Evolutionary conservation across 2,888 invertebrate genomes (phyloP).

Genomic region (Apamea anceps): DNA sequence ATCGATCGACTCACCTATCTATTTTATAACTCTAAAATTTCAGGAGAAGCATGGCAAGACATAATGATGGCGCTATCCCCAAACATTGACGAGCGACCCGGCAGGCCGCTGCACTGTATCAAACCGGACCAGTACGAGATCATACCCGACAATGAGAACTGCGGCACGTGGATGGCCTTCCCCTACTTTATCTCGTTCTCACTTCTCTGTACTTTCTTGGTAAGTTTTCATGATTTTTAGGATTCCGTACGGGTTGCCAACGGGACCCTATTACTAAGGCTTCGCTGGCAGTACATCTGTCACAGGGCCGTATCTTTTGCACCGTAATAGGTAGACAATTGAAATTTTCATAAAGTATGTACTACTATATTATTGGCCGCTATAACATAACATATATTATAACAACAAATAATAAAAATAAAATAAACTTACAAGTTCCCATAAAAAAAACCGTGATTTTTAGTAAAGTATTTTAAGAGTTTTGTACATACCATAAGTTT

Average conservation of each 20-base stretch:
- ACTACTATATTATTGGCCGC: background rate
- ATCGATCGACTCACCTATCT: background rate
- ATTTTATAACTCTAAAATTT: background rate
- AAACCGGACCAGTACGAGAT: slow-evolving; percentile 87
- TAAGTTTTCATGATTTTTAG: slow-evolving; percentile 82
- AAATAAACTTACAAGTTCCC: background rate
- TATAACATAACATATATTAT: too few species aligned
- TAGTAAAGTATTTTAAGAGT: background rate
- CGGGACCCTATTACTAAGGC: background rate
- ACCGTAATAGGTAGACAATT: background rate
- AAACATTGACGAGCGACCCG: slow-evolving; percentile 77
- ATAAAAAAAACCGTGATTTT: background rate
- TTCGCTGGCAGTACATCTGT: background rate
- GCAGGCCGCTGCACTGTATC: slow-evolving; percentile 92
- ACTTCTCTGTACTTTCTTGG: slow-evolving; percentile 99
- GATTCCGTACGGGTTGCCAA: background rate
- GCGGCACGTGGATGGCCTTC: slow-evolving; percentile 98
- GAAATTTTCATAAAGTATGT: background rate
- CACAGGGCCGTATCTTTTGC: background rate
- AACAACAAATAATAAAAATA: background rate
- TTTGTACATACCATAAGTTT: too few species aligned
- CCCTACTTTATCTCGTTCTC: slow-evolving; percentile 99
- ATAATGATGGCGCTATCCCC: slow-evolving; percentile 95
- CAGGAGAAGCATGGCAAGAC: slow-evolving; percentile 99
- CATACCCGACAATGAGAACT: slow-evolving; percentile 85